A percentile compares a stretch with the other conserved stretches of the same genome.
phyloP scores from a whole-genome alignment of 2,113 vertebrate genomes.

The Melospiza georgiana region DNA sequence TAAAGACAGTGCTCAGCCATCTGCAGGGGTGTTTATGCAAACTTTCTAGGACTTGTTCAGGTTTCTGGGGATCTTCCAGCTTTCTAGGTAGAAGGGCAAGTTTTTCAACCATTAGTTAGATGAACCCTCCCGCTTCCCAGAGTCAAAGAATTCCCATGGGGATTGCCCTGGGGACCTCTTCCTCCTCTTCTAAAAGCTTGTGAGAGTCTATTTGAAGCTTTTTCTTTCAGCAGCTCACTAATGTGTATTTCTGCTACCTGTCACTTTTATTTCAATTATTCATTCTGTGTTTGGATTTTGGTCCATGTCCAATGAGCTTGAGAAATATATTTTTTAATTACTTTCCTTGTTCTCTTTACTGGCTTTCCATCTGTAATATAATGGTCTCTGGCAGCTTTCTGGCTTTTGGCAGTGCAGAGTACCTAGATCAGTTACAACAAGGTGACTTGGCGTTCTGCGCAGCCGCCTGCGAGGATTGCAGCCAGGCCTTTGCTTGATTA shows the following conservation, averaged over 20 bases:
- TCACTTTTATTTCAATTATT: background rate
- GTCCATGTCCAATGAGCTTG: background rate
- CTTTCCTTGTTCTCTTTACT: background rate
- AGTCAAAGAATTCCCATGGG: background rate
- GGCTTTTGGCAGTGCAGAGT: conserved; percentile 1
- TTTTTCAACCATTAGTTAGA: conserved; percentile 22
- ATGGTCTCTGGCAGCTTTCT: conserved; percentile 13
- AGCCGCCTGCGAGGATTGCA: conserved; percentile 35
- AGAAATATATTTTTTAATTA: conserved; percentile 8
- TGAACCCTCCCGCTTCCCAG: background rate
- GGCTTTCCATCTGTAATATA: conserved; percentile 3
- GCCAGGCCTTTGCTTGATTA: conserved; percentile 69
- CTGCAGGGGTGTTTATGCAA: background rate
- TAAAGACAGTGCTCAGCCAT: background rate
- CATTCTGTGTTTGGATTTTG: background rate
- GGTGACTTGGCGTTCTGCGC: conserved; percentile 18
- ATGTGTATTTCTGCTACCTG: background rate
- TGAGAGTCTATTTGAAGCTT: background rate
- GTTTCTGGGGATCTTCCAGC: conserved; percentile 32
- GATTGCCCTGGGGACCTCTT: background rate
- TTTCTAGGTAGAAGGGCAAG: conserved; percentile 52
- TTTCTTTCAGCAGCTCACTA: conserved; percentile 12
- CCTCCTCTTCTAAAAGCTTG: background rate
- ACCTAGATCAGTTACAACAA: conserved; percentile 33
- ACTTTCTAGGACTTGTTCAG: background rate